Evolutionary conservation across 2,888 invertebrate genomes (phyloP).

Genomic region (Dynastes tityus): DNA sequence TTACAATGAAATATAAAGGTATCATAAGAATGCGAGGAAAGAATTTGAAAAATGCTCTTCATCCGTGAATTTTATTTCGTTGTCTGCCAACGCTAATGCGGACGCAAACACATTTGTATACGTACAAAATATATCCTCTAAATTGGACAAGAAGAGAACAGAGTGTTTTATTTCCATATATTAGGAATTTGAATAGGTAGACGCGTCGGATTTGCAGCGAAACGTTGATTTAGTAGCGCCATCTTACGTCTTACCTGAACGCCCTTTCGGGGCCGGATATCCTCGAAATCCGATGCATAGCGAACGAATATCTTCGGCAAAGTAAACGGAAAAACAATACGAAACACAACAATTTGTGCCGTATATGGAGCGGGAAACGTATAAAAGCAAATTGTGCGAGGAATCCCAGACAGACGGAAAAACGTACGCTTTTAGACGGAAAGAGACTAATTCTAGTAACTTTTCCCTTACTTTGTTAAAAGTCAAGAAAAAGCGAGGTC

Average conservation of each 20-base stretch:
- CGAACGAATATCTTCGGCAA: conserved; percentile 24
- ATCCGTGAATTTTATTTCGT: neutral
- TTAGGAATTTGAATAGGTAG: conserved; percentile 44
- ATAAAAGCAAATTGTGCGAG: conserved; percentile 57
- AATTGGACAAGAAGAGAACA: conserved; percentile 45
- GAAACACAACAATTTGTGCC: conserved; percentile 58
- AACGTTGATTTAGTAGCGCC: conserved; percentile 56
- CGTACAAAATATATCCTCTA: conserved; percentile 5
- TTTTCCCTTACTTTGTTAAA: conserved; percentile 54
- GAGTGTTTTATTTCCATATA: conserved; percentile 28
- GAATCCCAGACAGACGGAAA: conserved; percentile 50
- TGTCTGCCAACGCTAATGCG: neutral
- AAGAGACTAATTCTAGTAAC: conserved; percentile 52
- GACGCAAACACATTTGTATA: conserved; percentile 10
- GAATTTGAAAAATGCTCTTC: too few relatives aligned
- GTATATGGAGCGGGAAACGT: conserved; percentile 57
- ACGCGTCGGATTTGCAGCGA: conserved; percentile 48
- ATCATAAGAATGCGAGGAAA: too few relatives aligned
- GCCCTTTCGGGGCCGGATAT: conserved; percentile 2
- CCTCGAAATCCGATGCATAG: conserved; percentile 20
- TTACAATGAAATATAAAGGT: too few relatives aligned
- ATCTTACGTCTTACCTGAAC: conserved; percentile 46
- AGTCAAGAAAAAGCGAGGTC: conserved; percentile 53
- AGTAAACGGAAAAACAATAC: conserved; percentile 49
- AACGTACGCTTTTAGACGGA: conserved; percentile 55